These are phyloP conservation scores for Porites divaricata DNA, from an alignment of 92 coral and sea anemone species.

Conservation along the genomic window DNA sequence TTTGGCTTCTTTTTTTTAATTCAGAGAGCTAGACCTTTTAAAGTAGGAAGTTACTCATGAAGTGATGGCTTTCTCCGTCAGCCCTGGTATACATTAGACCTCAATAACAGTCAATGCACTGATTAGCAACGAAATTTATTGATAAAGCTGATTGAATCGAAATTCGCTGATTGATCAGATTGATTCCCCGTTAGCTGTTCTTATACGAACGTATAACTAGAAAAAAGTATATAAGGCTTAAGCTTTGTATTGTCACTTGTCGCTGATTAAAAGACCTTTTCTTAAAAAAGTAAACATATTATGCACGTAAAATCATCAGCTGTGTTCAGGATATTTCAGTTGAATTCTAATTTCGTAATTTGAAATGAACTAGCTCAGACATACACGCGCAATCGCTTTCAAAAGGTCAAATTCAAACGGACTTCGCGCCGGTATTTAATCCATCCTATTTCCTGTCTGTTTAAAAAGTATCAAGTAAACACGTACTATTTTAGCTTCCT, in stretches of 20 bases:
- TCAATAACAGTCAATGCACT: background rate
- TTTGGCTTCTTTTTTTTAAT: too few species aligned
- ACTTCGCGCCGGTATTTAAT: background rate
- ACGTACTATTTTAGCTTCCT: slow-evolving; percentile 5
- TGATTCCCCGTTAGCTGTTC: background rate
- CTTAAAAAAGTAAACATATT: slow-evolving; percentile 13
- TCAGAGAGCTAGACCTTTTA: too few species aligned
- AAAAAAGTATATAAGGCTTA: too few species aligned
- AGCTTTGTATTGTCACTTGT: too few species aligned
- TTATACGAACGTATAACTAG: background rate
- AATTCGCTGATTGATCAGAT: background rate
- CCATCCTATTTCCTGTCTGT: slow-evolving; percentile 4
- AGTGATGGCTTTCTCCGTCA: background rate
- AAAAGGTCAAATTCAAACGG: slow-evolving; percentile 21
- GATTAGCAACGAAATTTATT: background rate
- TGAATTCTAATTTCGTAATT: slow-evolving; percentile 37
- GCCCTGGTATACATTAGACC: background rate
- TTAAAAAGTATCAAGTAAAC: slow-evolving; percentile 21
- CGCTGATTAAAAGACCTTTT: background rate
- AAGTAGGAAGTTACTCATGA: too few species aligned
- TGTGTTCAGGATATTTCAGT: slow-evolving; percentile 14
- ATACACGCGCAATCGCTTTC: background rate
- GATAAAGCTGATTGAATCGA: background rate
- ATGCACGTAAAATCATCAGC: background rate
- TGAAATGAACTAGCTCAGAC: background rate